Base-by-base conservation (phyloP, 2,113 vertebrate genomes). In the Gopherus evgoodei region DNA sequence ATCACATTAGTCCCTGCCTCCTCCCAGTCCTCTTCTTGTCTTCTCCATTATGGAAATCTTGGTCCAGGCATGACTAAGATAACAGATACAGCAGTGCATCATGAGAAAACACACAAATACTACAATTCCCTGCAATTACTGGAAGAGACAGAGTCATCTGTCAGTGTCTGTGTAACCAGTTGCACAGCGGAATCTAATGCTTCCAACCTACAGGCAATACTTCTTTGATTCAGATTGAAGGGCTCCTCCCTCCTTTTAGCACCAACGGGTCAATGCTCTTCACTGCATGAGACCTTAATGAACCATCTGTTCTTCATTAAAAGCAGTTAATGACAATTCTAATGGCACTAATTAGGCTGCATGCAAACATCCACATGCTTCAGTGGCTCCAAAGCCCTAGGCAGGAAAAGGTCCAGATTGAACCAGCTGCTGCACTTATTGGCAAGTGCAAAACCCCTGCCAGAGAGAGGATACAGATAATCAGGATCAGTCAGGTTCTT, bases 301-400 rank as follows among this genome's bases (percentile, higher is more conserved):
- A 96, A 93, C 96, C 93, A 93, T 96, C 95, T 97, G 96, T 90
- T 96, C 91, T 94, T 96, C 97, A 95, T 97, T 98, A 98, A 97
- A 97, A 94, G 90, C 96, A 92, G 84, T 97, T 97, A 98, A 96
- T 87, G 84, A 84, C 96, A 91, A 88, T 35, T 81, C 90, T 97
- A 97, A 97, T 97, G 84, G 94, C 3, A 19, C 87, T 98, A 98
- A 98, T 98, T 97, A 97, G 95, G 53, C 90, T 88, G 69, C 47
- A 2, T 91, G 93, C 88, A 98, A 97, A 97, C 97, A 97, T 91
- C 53, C 13, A 78, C 94, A 97, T 1, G 78, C 91, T 94, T 88
- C 90, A 96, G 84, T 86, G 90, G 83, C 91, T 95, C 91, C 89
- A 90, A 81, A 95, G 91, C 95, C 89, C 14, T 42, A 75, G 83